These are phyloP conservation scores for Aporophyla nigra DNA, from an alignment of 2,888 invertebrate genomes.

Conservation along the genomic window DNA sequence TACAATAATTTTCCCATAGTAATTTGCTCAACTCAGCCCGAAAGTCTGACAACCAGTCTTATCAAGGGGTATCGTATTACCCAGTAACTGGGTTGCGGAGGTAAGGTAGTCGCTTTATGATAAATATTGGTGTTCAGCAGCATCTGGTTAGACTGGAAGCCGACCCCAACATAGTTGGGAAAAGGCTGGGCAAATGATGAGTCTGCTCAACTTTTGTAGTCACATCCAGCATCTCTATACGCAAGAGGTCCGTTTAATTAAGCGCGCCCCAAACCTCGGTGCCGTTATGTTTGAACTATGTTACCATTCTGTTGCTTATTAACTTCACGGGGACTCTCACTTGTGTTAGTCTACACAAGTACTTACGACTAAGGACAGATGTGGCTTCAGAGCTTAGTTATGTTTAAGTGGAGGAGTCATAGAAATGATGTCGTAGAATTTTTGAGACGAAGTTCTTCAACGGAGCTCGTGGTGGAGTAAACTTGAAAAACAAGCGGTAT, in stretches of 20 bases:
- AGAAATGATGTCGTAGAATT: neutral
- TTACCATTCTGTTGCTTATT: conserved; percentile 61
- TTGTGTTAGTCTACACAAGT: conserved; percentile 3
- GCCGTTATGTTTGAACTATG: conserved; percentile 58
- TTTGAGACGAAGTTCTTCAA: no score
- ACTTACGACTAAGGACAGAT: conserved; percentile 12
- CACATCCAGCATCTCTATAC: conserved; percentile 39
- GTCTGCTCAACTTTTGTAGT: neutral
- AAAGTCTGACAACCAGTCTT: no score
- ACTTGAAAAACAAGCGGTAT: no score
- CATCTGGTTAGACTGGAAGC: no score
- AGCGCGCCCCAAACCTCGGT: conserved; percentile 55
- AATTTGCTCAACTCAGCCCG: neutral
- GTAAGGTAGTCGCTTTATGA: no score
- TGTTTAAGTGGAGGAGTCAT: neutral
- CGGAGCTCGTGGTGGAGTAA: no score
- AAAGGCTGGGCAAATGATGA: no score
- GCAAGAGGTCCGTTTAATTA: conserved; percentile 59
- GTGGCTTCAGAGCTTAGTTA: neutral
- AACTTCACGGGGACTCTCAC: conserved; percentile 32
- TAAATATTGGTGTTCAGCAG: no score
- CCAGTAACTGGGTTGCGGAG: no score
- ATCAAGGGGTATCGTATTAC: no score
- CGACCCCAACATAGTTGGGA: no score
- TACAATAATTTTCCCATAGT: neutral